phyloP scores from a whole-genome alignment of 2,888 invertebrate genomes.

The Ennomos quercinarius region DNA sequence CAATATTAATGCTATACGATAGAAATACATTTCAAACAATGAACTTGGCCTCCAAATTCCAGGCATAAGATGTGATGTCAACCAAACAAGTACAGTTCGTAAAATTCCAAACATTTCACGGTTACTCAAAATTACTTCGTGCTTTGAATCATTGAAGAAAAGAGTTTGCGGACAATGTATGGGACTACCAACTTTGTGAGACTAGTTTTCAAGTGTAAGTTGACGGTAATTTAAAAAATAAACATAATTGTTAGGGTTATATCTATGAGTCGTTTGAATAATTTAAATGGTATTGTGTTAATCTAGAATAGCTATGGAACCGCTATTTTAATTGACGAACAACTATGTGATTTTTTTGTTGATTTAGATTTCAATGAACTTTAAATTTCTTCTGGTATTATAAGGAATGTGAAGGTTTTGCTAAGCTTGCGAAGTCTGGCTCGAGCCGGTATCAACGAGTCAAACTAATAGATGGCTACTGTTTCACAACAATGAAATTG shows the following conservation, averaged over 20 bases:
- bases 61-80: constrained; percentile 19
- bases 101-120: constrained; percentile 13
- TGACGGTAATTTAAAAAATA: background rate
- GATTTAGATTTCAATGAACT: background rate
- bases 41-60: constrained; percentile 60
- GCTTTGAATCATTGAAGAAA: constrained; percentile 6
- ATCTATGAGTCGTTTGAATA: constrained; percentile 2
- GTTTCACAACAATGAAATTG: constrained; percentile 72
- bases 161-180: background rate
- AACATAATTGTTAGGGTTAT: background rate
- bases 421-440: constrained; percentile 46
- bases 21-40: constrained; percentile 47
- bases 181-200: background rate
- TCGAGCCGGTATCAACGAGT: constrained; percentile 68
- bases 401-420: constrained; percentile 19
- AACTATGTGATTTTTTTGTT: background rate
- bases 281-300: constrained; percentile 2
- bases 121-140: constrained; percentile 6
- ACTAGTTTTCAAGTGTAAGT: no score
- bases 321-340: constrained; percentile 9
- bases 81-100: constrained; percentile 9
- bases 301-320: background rate
- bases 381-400: background rate
- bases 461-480: constrained; percentile 64
- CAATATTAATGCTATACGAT: constrained; percentile 56